Conservation (phyloP, 2,797 vertebrate genomes). For the Acestrorhynchus altus region DNA sequence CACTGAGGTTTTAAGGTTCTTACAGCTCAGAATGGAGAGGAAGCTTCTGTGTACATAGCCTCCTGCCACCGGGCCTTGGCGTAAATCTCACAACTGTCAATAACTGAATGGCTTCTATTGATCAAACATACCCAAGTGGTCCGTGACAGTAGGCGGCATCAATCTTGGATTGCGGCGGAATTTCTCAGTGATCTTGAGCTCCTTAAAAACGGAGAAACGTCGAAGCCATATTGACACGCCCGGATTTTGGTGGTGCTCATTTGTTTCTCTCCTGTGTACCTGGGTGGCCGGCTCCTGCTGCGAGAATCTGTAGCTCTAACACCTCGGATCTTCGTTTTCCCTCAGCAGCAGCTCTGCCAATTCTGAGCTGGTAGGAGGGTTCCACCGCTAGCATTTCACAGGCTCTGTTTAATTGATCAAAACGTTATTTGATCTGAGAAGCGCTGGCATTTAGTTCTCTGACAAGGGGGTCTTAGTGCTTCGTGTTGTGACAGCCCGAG, state of each 20-base stretch:
- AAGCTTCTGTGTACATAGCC: constrained; percentile 8
- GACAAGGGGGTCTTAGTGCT: constrained; percentile 24
- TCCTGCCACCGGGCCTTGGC: constrained; percentile 32
- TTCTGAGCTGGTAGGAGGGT: constrained; percentile 49
- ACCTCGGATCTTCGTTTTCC: not conserved
- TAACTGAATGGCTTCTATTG: constrained; percentile 41
- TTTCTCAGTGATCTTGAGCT: constrained; percentile 23
- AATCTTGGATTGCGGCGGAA: constrained; percentile 18
- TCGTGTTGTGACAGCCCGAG: constrained; percentile 39
- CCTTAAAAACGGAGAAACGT: constrained; percentile 44
- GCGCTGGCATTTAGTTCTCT: constrained; percentile 66
- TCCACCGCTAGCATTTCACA: constrained; percentile 66
- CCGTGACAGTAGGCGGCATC: constrained; percentile 21
- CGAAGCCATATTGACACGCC: constrained; percentile 15
- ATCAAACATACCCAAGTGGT: constrained; percentile 38
- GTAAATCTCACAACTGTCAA: constrained; percentile 32
- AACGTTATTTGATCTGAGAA: constrained; percentile 67
- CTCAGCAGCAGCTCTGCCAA: not conserved
- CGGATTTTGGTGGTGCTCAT: constrained; percentile 6
- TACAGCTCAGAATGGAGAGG: not conserved
- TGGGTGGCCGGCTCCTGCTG: not conserved
- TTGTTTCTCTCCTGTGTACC: constrained; percentile 1
- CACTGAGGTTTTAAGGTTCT: constrained; percentile 7
- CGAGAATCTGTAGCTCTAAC: not conserved
- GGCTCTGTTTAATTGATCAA: constrained; percentile 71